Conservation (phyloP, 1,140 invertebrate genomes). For the Planococcus citri region DNA sequence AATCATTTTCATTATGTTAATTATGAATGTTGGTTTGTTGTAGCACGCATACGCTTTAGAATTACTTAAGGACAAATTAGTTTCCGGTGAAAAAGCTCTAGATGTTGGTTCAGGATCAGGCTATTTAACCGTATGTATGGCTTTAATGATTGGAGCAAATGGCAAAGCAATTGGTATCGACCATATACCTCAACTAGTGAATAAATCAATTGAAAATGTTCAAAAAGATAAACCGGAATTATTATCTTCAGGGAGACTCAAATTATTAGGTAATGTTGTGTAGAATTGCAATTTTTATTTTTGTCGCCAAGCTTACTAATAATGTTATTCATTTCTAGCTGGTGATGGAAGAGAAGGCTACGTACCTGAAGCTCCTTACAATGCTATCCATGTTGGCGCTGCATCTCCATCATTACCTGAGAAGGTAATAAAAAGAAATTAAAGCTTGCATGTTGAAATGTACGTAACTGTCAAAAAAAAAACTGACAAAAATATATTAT, state of each 20-base stretch:
- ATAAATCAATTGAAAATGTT: conserved; percentile 62
- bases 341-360: conserved; percentile 78
- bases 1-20: background rate
- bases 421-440: no score
- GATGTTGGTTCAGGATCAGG: conserved; percentile 94
- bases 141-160: conserved; percentile 62
- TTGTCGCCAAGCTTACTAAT: no score
- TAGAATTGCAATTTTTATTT: background rate
- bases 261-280: conserved; percentile 50
- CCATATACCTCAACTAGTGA: conserved; percentile 76
- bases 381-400: conserved; percentile 90
- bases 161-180: conserved; percentile 84
- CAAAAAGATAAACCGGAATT: conserved; percentile 56
- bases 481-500: conserved; percentile 23
- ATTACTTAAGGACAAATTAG: conserved; percentile 67
- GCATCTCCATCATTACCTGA: conserved; percentile 67
- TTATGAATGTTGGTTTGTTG: background rate
- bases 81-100: conserved; percentile 63
- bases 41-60: conserved; percentile 88
- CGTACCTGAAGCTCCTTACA: conserved; percentile 58
- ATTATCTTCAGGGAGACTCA: conserved; percentile 47
- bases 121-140: conserved; percentile 92
- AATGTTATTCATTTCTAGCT: conserved; percentile 37
- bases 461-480: background rate
- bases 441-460: no score